These are phyloP conservation scores for Hemithea aestivaria DNA, from an alignment of 2,888 invertebrate species.

Conservation along the genomic window DNA sequence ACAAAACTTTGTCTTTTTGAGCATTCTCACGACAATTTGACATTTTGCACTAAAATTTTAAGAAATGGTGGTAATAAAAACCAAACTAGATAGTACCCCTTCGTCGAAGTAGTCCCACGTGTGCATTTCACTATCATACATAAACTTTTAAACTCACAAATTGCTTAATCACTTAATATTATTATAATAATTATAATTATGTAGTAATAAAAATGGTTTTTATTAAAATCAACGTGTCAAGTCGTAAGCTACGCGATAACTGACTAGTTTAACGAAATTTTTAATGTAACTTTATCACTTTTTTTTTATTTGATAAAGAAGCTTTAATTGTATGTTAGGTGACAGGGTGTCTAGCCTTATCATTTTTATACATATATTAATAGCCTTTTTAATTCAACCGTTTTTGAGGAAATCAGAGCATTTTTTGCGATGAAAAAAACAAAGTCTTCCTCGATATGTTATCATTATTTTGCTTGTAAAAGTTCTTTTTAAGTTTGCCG, in stretches of 20 bases:
- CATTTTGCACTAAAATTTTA: background rate
- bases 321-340: background rate
- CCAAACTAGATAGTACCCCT: background rate
- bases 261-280: too few relatives aligned
- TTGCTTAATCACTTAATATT: too few relatives aligned
- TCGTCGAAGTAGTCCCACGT: slow-evolving; percentile 1
- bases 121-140: too few relatives aligned
- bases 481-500: slow-evolving; percentile 2
- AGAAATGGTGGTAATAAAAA: background rate
- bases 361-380: background rate
- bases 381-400: background rate
- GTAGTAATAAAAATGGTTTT: too few relatives aligned
- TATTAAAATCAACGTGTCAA: too few relatives aligned
- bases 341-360: too few relatives aligned
- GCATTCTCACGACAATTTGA: background rate
- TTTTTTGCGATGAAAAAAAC: background rate
- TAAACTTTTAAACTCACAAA: too few relatives aligned
- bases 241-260: too few relatives aligned
- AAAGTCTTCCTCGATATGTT: too few relatives aligned
- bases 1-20: too few relatives aligned
- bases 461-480: background rate
- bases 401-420: background rate
- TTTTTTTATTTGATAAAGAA: slow-evolving; percentile 19
- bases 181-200: too few relatives aligned
- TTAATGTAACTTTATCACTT: slow-evolving; percentile 1